Base-by-base conservation (phyloP, 1,140 invertebrate species). In the Drosophila tsacasi region DNA sequence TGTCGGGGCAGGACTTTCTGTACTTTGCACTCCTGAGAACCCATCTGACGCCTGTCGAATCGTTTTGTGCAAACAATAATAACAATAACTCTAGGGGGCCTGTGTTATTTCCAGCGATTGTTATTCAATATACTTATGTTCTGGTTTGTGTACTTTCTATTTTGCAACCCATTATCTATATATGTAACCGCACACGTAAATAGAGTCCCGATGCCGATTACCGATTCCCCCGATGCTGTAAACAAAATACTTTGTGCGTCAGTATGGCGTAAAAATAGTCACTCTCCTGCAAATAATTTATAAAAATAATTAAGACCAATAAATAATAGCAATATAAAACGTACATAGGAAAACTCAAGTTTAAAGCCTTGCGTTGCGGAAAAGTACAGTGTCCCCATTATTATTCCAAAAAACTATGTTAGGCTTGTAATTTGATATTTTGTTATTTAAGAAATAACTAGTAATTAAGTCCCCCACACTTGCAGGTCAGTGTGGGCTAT, bases 121-220 rank as follows among this genome's bases (percentile, higher is more conserved):
- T 60, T 73, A 50, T 72, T 73, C 44, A 72, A 60, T 72, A 37
- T 55, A 27, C 15, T 50, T 42, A 54, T 57, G 30, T 23, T 72
- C 12, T 30, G 27, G 35, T 40, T 25, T 35, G 12, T 19, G 5
- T 27, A 19, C 61, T 44, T 23, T 54, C n/a, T 30, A 54, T 35
- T 32, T 44, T 47, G 3, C n/a, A 47, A 23, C 10, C 17, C 32
- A n/a, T 59, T 25, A n/a, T 57, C 39, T 12, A 13, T 32, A 27
- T 23, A 39, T 35, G 62, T 65, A 65, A 65, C 54, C 15, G 32
- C 35, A 55, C 32, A 55, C 54, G 54, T 55, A 57, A 57, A 57
- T 25, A 13, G 54, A 21, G 35, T 54, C 19, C 13, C 19, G 30
- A 35, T 35, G 19, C n/a, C 30, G 19, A 54, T 54, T 17, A 37